Evolutionary conservation across 23 tunicate species (phyloP).

Genomic region (Ciona savignyi): DNA sequence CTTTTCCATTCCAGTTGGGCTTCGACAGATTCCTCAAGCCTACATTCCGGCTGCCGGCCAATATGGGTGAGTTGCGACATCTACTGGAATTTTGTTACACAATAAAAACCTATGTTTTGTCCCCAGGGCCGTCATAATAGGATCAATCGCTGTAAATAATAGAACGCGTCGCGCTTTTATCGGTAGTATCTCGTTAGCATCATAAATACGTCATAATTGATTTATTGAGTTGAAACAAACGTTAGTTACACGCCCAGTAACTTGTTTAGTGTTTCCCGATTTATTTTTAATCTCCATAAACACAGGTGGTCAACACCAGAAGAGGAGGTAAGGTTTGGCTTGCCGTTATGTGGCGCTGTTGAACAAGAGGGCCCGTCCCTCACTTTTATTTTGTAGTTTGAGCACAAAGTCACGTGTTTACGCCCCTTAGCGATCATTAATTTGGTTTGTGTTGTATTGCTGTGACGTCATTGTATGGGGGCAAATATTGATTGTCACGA

Average conservation of each 20-base stretch:
- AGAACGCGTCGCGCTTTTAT: neutral
- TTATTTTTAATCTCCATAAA: neutral
- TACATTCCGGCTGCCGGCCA: slow-evolving; percentile 32
- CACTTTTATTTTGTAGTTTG: neutral
- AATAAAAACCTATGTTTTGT: neutral
- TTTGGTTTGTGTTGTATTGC: neutral
- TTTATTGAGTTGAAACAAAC: neutral
- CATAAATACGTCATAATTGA: neutral
- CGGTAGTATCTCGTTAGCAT: neutral
- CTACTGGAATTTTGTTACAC: neutral
- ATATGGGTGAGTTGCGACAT: slow-evolving; percentile 19
- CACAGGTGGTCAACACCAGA: neutral
- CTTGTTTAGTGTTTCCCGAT: neutral
- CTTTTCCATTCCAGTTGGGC: slow-evolving; percentile 16
- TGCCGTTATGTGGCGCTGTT: slow-evolving; percentile 1
- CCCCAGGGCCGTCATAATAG: neutral
- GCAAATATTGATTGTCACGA: neutral
- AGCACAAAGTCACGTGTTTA: neutral
- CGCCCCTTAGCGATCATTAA: neutral
- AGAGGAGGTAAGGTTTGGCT: neutral
- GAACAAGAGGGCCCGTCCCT: neutral
- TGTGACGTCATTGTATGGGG: neutral
- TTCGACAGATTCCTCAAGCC: slow-evolving; percentile 30
- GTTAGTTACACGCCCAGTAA: neutral
- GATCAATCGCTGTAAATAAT: neutral